Conservation (phyloP, 2,113 vertebrate genomes). For the Polypterus senegalus region DNA sequence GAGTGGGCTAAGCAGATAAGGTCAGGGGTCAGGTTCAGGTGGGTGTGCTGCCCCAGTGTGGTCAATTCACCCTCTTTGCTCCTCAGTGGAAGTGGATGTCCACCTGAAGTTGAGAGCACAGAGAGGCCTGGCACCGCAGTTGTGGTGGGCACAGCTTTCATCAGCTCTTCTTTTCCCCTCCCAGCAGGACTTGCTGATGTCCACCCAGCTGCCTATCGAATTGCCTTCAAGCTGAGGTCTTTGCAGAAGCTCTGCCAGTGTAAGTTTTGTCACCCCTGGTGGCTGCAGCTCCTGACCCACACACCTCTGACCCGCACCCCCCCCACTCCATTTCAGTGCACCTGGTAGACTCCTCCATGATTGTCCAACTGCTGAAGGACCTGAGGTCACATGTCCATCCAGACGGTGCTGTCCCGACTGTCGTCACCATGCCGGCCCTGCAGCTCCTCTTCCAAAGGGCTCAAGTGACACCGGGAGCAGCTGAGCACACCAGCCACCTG, state of each 20-base stretch:
- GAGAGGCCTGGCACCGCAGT: no score
- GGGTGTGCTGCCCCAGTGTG: no score
- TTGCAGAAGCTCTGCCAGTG: slow-evolving; percentile 63
- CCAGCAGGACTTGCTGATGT: slow-evolving; percentile 43
- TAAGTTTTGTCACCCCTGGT: slow-evolving; percentile 32
- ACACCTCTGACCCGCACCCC: slow-evolving; percentile 13
- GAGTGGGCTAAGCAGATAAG: no score
- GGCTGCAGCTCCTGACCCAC: background rate
- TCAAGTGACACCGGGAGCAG: slow-evolving; percentile 29
- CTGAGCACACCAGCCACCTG: slow-evolving; percentile 39
- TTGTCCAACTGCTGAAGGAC: slow-evolving; percentile 30
- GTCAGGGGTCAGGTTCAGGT: no score
- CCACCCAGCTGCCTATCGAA: slow-evolving; percentile 53
- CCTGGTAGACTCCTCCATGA: slow-evolving; percentile 35
- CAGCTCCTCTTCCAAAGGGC: slow-evolving; percentile 45
- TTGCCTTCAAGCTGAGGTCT: slow-evolving; percentile 56
- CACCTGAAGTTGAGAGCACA: no score
- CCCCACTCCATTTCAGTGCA: slow-evolving; percentile 40
- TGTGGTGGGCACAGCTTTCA: background rate
- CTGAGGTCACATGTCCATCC: slow-evolving; percentile 17
- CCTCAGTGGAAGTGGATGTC: no score
- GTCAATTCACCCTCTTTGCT: no score
- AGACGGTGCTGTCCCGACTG: slow-evolving; percentile 20
- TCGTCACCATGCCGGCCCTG: slow-evolving; percentile 39
- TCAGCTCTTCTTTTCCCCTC: slow-evolving; percentile 22